Conservation (phyloP, 2,888 invertebrate genomes). For the Spodoptera littoralis region DNA sequence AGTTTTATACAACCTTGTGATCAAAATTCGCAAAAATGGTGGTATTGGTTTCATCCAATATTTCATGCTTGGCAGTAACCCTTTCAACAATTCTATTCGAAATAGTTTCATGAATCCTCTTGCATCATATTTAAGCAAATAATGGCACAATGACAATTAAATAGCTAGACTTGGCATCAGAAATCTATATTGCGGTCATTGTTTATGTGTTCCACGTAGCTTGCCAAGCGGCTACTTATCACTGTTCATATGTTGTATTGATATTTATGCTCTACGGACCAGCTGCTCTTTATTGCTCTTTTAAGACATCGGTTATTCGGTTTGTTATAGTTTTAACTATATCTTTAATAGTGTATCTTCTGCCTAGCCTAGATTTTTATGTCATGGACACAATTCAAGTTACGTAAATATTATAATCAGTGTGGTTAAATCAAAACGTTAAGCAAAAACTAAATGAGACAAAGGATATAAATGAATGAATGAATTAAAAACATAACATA, state of each 20-base stretch:
- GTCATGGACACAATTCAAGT: too few relatives aligned
- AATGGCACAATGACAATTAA: constrained; percentile 21
- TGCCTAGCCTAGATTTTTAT: too few relatives aligned
- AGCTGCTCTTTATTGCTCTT: constrained; percentile 31
- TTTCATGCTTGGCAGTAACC: too few relatives aligned
- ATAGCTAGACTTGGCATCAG: constrained; percentile 45
- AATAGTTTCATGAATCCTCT: neutral
- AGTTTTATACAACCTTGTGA: too few relatives aligned
- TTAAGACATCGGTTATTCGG: constrained; percentile 11
- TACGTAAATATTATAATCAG: too few relatives aligned
- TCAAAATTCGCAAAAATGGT: too few relatives aligned
- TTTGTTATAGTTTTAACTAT: neutral
- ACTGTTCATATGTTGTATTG: constrained; percentile 39
- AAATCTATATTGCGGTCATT: constrained; percentile 39
- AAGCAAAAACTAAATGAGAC: too few relatives aligned
- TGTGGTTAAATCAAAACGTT: too few relatives aligned
- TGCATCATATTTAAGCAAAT: constrained; percentile 9
- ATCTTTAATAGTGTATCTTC: neutral
- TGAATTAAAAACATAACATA: too few relatives aligned
- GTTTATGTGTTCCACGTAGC: constrained; percentile 29
- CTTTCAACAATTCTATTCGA: too few relatives aligned
- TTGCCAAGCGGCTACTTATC: constrained; percentile 50
- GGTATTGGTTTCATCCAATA: too few relatives aligned
- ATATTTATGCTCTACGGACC: constrained; percentile 41
- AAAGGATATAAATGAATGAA: too few relatives aligned